Percentiles rank a stretch among this genome's conserved stretches.
phyloP scores from a whole-genome alignment of 2,797 vertebrate genomes.

The Hydrocynus forskahlii region DNA sequence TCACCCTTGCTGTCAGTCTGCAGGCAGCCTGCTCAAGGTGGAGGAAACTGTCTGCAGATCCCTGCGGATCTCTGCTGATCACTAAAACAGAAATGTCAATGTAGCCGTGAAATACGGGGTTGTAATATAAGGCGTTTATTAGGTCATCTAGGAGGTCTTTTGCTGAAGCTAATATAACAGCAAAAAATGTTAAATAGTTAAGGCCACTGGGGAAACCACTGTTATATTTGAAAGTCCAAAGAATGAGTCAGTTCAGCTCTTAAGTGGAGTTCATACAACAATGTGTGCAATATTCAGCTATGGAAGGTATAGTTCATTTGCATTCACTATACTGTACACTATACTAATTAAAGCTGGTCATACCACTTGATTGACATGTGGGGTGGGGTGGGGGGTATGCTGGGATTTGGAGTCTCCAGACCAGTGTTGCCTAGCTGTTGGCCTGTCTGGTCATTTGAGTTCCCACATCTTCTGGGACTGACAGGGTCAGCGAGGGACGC shows the following conservation, averaged over 20 bases:
- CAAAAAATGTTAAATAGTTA: too few species aligned
- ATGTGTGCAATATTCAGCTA: not conserved
- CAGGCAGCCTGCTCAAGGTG: not conserved
- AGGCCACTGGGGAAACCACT: not conserved
- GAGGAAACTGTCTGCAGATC: not conserved
- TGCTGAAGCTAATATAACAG: not conserved
- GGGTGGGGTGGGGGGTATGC: too few species aligned
- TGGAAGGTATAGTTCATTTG: too few species aligned
- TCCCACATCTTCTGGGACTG: not conserved
- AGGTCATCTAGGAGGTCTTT: not conserved
- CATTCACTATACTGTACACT: not conserved
- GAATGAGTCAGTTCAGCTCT: not conserved
- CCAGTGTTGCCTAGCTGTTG: not conserved
- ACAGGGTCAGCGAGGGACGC: not conserved
- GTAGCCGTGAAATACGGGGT: not conserved
- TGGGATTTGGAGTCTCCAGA: not conserved
- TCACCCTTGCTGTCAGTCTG: not conserved
- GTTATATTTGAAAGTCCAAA: not conserved
- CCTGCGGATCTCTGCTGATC: constrained; percentile 30
- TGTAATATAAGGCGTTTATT: not conserved
- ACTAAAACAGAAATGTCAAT: constrained; percentile 29
- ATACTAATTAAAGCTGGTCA: not conserved
- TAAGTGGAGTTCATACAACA: not conserved
- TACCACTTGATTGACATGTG: not conserved
- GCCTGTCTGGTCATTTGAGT: too few species aligned